Percentiles rank a stretch among this genome's conserved stretches.
Evolutionary conservation across 2,797 vertebrate genomes (phyloP).

Genomic region (Alosa sapidissima): DNA sequence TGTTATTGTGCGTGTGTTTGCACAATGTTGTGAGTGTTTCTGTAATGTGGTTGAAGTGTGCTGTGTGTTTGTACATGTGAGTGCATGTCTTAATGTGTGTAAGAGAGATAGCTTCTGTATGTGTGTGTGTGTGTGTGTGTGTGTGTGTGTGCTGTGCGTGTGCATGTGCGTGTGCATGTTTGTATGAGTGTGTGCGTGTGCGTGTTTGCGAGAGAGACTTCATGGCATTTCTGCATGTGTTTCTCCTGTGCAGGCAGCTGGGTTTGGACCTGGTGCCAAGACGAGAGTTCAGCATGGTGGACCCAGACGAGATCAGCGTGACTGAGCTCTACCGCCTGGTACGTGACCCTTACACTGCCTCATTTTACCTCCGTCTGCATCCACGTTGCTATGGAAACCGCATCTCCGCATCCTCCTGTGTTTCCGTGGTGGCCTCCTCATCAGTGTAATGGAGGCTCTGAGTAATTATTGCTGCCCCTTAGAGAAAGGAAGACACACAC

Average conservation of each 20-base stretch:
- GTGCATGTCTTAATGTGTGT: background rate
- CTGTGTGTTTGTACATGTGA: background rate
- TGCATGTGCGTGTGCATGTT: background rate
- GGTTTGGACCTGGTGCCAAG: constrained; percentile 93
- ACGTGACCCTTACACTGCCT: constrained; percentile 52
- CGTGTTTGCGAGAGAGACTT: constrained; percentile 28
- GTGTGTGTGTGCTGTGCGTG: too few species aligned
- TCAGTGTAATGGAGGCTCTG: constrained; percentile 29
- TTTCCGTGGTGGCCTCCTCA: constrained; percentile 9
- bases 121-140: background rate
- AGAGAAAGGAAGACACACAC: constrained; percentile 25
- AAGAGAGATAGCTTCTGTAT: background rate
- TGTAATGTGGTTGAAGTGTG: background rate
- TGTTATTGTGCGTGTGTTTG: constrained; percentile 12
- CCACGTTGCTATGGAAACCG: constrained; percentile 43
- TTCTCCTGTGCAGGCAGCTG: constrained; percentile 79
- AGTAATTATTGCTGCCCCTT: constrained; percentile 40
- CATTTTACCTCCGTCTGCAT: too few species aligned
- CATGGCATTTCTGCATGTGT: constrained; percentile 18
- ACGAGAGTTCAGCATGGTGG: constrained; percentile 96
- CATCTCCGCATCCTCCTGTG: constrained; percentile 28
- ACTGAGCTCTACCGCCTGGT: constrained; percentile 96
- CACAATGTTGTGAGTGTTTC: background rate
- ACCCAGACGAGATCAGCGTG: constrained; percentile 95
- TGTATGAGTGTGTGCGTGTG: constrained; percentile 30